phyloP scores from a whole-genome alignment of 2,113 vertebrate species.

The Puffinus mauretanicus region DNA sequence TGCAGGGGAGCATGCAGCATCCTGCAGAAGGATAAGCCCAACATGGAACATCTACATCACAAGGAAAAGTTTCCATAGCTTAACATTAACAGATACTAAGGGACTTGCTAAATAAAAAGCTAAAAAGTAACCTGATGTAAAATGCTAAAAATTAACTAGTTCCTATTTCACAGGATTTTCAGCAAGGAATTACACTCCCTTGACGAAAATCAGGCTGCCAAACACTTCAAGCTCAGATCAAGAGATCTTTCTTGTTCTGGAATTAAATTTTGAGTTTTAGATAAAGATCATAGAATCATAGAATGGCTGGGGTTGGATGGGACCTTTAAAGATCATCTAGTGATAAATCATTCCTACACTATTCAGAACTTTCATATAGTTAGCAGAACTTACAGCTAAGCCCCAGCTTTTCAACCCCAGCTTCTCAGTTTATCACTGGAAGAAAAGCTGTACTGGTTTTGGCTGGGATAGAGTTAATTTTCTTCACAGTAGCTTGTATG shows the following conservation, averaged over 20 bases:
- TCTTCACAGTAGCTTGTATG: background rate
- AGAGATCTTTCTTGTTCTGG: background rate
- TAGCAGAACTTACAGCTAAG: background rate
- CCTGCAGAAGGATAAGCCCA: background rate
- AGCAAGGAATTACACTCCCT: background rate
- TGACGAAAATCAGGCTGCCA: background rate
- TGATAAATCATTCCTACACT: background rate
- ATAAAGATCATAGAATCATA: background rate
- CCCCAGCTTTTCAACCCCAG: background rate
- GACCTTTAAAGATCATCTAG: background rate
- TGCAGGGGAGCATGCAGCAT: background rate
- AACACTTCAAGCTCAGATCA: background rate
- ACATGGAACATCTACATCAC: background rate
- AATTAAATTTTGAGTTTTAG: background rate
- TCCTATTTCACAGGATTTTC: background rate
- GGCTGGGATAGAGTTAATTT: background rate
- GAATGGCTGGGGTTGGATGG: background rate
- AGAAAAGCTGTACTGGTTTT: background rate
- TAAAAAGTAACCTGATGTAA: background rate
- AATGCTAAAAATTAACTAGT: background rate
- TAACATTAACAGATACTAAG: background rate
- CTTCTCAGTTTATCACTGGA: background rate
- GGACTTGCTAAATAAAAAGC: background rate
- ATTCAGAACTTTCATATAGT: background rate
- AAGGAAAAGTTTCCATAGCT: background rate